Percentiles rank a stretch among this genome's conserved stretches.
phyloP scores from a whole-genome alignment of 2,888 invertebrate genomes.

The Meandrusa payeni region DNA sequence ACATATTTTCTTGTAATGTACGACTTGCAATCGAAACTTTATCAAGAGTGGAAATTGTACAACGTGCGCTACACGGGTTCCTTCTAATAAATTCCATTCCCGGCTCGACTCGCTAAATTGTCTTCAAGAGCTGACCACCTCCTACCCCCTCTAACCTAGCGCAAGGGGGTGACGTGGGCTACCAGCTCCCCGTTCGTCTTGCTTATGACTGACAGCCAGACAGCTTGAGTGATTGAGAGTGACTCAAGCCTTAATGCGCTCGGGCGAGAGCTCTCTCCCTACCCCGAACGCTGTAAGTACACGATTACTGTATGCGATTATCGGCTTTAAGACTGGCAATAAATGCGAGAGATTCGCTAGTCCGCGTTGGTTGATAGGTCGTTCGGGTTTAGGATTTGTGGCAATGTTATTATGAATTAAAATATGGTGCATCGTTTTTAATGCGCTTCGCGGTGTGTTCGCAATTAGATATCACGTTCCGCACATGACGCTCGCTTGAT shows the following conservation, averaged over 20 bases:
- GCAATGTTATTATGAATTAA: conserved; percentile 71
- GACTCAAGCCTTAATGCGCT: conserved; percentile 78
- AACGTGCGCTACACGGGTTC: conserved; percentile 41
- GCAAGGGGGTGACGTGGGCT: conserved; percentile 47
- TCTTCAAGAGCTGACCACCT: conserved; percentile 77
- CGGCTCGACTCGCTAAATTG: conserved; percentile 73
- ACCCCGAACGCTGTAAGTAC: conserved; percentile 42
- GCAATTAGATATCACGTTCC: conserved; percentile 55
- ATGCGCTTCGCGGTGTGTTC: conserved; percentile 55
- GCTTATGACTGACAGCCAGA: conserved; percentile 79
- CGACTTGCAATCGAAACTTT: too few relatives aligned
- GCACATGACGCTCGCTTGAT: conserved; percentile 18
- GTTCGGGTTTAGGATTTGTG: conserved; percentile 20
- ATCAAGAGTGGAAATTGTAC: conserved; percentile 44
- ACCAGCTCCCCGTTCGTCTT: conserved; percentile 76
- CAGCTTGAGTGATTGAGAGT: conserved; percentile 80
- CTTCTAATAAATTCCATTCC: conserved; percentile 76
- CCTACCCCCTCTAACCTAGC: conserved; percentile 39
- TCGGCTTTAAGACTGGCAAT: conserved; percentile 36
- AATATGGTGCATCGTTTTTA: conserved; percentile 68
- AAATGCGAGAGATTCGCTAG: conserved; percentile 24
- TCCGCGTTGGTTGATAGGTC: conserved; percentile 17
- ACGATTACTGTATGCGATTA: conserved; percentile 37
- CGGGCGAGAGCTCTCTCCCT: conserved; percentile 50
- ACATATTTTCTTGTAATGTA: too few relatives aligned